These are phyloP conservation scores for Helicoverpa assulta DNA, from an alignment of 2,888 invertebrate species.

Conservation along the genomic window DNA sequence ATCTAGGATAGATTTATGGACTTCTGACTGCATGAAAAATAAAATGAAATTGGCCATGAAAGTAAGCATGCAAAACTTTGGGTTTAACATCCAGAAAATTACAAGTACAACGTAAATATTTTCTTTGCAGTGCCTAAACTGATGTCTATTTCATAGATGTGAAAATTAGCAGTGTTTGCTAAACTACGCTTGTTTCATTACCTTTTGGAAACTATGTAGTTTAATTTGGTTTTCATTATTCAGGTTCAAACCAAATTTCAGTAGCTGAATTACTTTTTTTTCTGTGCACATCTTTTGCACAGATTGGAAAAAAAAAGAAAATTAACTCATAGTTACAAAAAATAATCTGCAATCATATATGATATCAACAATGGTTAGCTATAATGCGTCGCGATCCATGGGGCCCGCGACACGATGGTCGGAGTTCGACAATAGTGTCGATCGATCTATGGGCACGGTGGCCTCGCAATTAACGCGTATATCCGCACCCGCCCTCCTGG, in stretches of 20 bases:
- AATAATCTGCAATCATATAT: slow-evolving; percentile 37
- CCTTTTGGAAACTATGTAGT: slow-evolving; percentile 20
- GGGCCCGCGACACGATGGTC: slow-evolving; percentile 62
- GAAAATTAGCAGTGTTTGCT: slow-evolving; percentile 27
- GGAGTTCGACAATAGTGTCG: slow-evolving; percentile 68
- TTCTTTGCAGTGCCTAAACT: slow-evolving; percentile 16
- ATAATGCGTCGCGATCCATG: slow-evolving; percentile 45
- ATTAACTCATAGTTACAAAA: not conserved
- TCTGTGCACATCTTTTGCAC: not conserved
- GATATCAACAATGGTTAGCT: slow-evolving; percentile 40
- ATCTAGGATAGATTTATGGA: not conserved
- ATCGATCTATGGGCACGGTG: slow-evolving; percentile 71
- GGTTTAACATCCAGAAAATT: not conserved
- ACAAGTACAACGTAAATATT: not conserved
- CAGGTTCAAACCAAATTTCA: slow-evolving; percentile 16
- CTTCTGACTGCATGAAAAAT: too few species aligned
- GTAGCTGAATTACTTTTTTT: not conserved
- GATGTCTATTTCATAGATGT: slow-evolving; percentile 25
- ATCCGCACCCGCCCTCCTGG: slow-evolving; percentile 76
- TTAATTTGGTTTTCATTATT: slow-evolving; percentile 27
- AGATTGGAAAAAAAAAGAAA: not conserved
- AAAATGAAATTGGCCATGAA: too few species aligned
- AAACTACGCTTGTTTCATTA: slow-evolving; percentile 30
- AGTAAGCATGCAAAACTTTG: not conserved
- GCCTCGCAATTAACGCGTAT: slow-evolving; percentile 83